These are phyloP conservation scores for Pterocles burchelli DNA, from an alignment of 2,113 vertebrate species.

Conservation along the genomic window DNA sequence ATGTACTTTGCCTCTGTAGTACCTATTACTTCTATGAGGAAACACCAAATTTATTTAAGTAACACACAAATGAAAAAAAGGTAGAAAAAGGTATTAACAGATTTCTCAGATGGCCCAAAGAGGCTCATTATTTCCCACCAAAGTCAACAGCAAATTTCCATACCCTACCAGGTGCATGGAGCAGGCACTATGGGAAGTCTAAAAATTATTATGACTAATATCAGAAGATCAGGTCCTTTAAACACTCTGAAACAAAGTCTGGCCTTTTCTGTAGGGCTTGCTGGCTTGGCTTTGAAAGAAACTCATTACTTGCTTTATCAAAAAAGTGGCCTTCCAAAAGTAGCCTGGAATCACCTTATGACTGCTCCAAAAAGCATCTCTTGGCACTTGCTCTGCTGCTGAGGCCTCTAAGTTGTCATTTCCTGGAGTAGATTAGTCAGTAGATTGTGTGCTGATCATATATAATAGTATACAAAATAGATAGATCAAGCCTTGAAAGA, in stretches of 20 bases:
- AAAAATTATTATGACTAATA: neutral
- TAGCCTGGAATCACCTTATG: neutral
- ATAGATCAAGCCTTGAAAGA: neutral
- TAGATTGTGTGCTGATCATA: neutral
- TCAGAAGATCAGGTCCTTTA: neutral
- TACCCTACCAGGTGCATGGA: neutral
- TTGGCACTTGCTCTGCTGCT: neutral
- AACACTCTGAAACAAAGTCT: neutral
- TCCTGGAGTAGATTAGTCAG: neutral
- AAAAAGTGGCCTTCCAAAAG: neutral
- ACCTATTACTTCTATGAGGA: neutral
- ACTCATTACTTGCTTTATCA: neutral
- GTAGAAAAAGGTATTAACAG: neutral
- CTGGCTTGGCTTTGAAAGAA: neutral
- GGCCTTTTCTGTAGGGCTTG: neutral
- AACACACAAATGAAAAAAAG: neutral
- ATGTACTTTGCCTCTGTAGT: neutral
- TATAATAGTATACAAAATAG: neutral
- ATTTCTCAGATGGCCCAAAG: neutral
- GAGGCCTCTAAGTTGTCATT: neutral
- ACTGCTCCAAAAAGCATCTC: neutral
- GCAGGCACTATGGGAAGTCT: neutral
- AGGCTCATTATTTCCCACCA: neutral
- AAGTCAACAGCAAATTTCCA: neutral
- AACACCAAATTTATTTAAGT: neutral